Conservation (phyloP, 2,797 vertebrate genomes). For the Toxotes lorentzi region DNA sequence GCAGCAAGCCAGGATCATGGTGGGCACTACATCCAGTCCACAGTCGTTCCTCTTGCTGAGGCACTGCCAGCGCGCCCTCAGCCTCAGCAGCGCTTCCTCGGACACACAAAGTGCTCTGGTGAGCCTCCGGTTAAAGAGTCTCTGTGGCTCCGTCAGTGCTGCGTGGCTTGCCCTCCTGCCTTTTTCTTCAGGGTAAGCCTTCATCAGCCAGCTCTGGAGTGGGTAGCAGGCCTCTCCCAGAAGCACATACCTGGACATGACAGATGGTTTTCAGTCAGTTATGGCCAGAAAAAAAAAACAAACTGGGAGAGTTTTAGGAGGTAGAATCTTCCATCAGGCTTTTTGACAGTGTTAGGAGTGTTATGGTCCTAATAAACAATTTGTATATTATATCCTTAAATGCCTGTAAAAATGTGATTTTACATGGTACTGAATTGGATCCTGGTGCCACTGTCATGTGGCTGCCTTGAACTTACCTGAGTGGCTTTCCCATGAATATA, state of each 20-base stretch:
- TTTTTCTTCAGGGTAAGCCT: conserved; percentile 69
- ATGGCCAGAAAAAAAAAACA: neutral
- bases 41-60: conserved; percentile 86
- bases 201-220: conserved; percentile 84
- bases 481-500: conserved; percentile 78
- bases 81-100: conserved; percentile 78
- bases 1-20: conserved; percentile 84
- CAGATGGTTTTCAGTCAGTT: conserved; percentile 15
- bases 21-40: conserved; percentile 83
- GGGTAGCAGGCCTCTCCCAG: conserved; percentile 84
- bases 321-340: too few relatives aligned
- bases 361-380: too few relatives aligned
- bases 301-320: neutral
- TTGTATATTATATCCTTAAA: neutral
- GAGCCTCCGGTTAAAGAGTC: conserved; percentile 74
- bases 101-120: conserved; percentile 63
- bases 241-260: conserved; percentile 77
- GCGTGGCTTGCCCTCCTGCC: conserved; percentile 19
- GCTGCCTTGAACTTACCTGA: conserved; percentile 65
- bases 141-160: conserved; percentile 42
- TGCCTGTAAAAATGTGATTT: neutral
- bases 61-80: conserved; percentile 84
- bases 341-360: too few relatives aligned
- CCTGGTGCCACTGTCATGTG: neutral
- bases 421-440: neutral